Evolutionary conservation across 1,140 invertebrate species (phyloP), one percentile per base, ranked within the genome.

Genomic region (Trachymyrmex septentrionalis): DNA sequence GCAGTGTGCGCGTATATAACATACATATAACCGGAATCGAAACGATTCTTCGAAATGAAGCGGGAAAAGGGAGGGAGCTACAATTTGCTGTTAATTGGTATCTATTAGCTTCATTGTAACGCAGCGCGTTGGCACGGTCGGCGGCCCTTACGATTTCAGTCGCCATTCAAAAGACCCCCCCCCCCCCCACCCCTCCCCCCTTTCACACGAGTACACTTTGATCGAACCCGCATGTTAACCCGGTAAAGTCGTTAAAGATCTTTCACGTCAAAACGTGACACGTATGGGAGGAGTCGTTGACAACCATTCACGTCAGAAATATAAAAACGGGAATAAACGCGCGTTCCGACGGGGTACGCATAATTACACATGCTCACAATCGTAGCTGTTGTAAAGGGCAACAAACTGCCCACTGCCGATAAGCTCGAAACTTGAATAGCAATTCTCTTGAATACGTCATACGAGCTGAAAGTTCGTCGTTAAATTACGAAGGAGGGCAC

Each of bases 61-160:
- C 85, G 85, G 85, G 81, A 89, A 72, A 78, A 75, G 85, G 19
- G 67, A 66, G 86, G 67, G 85, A 24, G 59, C 38, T 61, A 86
- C 89, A 92, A 92, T 93, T 92, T 91, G 86, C 85, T 73, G 73
- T 87, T 91, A 93, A 93, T 92, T 93, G 92, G 82, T 91, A 92
- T 92, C 92, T 93, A 93, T 93, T 93, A 92, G 91, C 91, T 92
- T 89, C 92, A 94, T 93, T 93, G 92, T 92, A 91, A 88, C 85
- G 85, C 85, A 87, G 84, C 77, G 66, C 86, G 71, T 88, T 66
- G 75, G 48, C 55, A 30, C 9, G 21, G 88, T 53, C 59, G 50
- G 21, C 71, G 69, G 50, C 75, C 61, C 81, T 85, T 64, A 88
- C 71, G 81, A 90, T 89, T 89, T 87, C 72, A 61, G 71, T 71